These are phyloP conservation scores for Chymomyza fuscimana DNA, from an alignment of 2,888 invertebrate species.

Conservation along the genomic window DNA sequence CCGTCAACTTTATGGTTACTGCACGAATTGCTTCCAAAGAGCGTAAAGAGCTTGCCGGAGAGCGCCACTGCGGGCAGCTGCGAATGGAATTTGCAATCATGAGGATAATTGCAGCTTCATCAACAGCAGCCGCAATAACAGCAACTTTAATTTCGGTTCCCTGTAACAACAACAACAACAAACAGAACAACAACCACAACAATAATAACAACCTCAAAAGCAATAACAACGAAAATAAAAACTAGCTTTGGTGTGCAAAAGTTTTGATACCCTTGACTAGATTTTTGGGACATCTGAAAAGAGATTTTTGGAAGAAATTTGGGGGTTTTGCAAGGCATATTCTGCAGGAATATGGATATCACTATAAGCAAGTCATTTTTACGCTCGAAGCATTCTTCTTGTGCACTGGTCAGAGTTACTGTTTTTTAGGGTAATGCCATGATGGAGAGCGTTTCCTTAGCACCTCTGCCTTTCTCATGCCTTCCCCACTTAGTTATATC, in stretches of 20 bases:
- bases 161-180: constrained; percentile 3
- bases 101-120: constrained; percentile 67
- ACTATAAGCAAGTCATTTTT: too few species aligned
- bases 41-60: background rate
- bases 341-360: too few species aligned
- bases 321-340: too few species aligned
- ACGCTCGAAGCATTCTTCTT: too few species aligned
- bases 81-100: constrained; percentile 69
- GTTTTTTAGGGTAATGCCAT: too few species aligned
- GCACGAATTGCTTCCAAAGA: background rate
- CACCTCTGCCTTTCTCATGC: too few species aligned
- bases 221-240: background rate
- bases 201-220: background rate
- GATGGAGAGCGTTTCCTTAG: too few species aligned
- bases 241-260: background rate
- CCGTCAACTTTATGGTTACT: constrained; percentile 5
- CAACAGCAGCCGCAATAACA: constrained; percentile 23
- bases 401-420: too few species aligned
- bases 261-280: too few species aligned
- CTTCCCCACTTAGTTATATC: too few species aligned
- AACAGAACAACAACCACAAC: background rate
- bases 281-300: too few species aligned
- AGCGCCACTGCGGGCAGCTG: constrained; percentile 47
- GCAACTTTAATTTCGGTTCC: constrained; percentile 29
- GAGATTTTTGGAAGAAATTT: background rate